A percentile compares a stretch with the other conserved stretches of the same genome.
phyloP scores from a whole-genome alignment of 23 tunicate genomes.

The Trididemnum nubilum region DNA sequence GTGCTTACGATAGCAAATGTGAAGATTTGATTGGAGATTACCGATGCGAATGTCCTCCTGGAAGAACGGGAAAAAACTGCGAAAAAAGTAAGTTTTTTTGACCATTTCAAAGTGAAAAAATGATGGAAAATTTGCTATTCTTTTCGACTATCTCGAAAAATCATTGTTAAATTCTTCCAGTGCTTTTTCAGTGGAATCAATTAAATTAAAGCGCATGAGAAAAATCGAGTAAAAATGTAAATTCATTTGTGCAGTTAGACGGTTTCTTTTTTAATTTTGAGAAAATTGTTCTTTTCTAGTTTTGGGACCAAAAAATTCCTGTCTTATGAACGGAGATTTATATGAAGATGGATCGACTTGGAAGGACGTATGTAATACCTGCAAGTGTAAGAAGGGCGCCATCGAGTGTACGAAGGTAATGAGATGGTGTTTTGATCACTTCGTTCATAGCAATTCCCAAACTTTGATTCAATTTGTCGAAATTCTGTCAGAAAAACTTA shows the following conservation, averaged over 20 bases:
- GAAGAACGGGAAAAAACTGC: constrained; percentile 71
- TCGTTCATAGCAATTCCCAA: no score
- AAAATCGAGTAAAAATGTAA: no score
- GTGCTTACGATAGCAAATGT: constrained; percentile 77
- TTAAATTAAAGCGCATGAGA: no score
- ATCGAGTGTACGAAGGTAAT: constrained; percentile 76
- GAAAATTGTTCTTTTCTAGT: no score
- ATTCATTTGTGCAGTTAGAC: no score
- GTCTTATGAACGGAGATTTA: constrained; percentile 49
- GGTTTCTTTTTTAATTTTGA: no score
- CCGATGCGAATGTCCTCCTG: constrained; percentile 73
- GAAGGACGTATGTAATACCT: constrained; percentile 69
- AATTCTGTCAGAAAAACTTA: no score
- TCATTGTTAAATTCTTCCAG: no score
- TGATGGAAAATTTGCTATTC: not conserved
- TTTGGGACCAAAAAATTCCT: constrained; percentile 31
- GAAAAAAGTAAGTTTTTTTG: constrained; percentile 56
- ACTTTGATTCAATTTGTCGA: no score
- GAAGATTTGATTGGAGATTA: constrained; percentile 58
- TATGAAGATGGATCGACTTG: constrained; percentile 52
- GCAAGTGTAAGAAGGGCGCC: constrained; percentile 52
- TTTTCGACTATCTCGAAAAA: not conserved
- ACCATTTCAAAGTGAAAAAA: not conserved
- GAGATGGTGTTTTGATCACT: no score
- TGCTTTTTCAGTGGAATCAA: no score